A percentile compares a stretch with the other conserved stretches of the same genome.
phyloP scores from a whole-genome alignment of 2,888 invertebrate genomes.

The Cataglyphis rosenhaueri region DNA sequence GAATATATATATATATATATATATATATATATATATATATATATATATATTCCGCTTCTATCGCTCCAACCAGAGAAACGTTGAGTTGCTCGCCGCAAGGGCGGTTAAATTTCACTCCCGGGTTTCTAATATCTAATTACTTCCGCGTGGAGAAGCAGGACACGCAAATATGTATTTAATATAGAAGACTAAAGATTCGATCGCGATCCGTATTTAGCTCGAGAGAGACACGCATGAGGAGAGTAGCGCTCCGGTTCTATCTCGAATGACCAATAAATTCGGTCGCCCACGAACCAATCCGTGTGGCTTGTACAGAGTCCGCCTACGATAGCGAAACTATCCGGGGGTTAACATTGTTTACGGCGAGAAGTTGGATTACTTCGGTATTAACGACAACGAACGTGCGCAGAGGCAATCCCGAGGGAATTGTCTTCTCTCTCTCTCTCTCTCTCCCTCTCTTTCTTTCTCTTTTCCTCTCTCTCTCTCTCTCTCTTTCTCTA shows the following conservation, averaged over 20 bases:
- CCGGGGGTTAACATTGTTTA: constrained; percentile 71
- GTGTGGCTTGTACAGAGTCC: neutral
- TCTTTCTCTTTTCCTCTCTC: constrained; percentile 26
- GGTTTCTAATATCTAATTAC: constrained; percentile 51
- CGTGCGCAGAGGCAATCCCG: constrained; percentile 36
- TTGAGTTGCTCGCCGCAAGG: neutral
- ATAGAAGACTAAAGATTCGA: neutral
- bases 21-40: neutral
- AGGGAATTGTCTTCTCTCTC: constrained; percentile 56
- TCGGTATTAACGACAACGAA: constrained; percentile 72
- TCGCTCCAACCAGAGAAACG: neutral
- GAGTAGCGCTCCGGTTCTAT: constrained; percentile 48
- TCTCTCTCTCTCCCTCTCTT: neutral
- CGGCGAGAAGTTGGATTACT: constrained; percentile 74
- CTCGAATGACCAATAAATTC: constrained; percentile 64
- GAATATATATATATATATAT: neutral
- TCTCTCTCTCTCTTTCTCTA: too few relatives aligned
- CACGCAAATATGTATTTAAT: constrained; percentile 29
- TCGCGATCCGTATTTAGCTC: neutral
- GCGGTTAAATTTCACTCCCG: constrained; percentile 19
- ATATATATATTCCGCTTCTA: neutral
- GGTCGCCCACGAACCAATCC: neutral
- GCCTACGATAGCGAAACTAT: constrained; percentile 33
- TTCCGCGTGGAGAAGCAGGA: neutral
- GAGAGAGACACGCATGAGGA: neutral